phyloP scores from a whole-genome alignment of 2,113 vertebrate species.

The Chloropsis hardwickii region DNA sequence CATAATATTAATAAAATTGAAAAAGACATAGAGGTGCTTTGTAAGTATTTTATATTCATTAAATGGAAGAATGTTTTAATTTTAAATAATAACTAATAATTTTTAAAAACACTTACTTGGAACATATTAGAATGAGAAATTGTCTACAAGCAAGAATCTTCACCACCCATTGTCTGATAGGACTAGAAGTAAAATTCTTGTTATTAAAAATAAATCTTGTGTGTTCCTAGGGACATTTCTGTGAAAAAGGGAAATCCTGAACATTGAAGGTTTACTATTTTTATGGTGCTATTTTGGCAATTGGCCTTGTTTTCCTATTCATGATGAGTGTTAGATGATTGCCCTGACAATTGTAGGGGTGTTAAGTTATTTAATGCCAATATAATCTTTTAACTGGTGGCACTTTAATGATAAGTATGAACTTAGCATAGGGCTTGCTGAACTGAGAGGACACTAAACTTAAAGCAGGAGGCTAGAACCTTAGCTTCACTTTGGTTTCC shows the following conservation, averaged over 20 bases:
- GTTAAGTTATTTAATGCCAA: background rate
- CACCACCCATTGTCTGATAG: background rate
- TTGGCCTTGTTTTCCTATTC: background rate
- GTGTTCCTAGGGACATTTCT: background rate
- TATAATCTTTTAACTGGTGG: background rate
- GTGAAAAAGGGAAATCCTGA: conserved; percentile 9
- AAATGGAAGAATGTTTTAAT: background rate
- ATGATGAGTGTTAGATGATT: background rate
- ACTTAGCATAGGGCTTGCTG: background rate
- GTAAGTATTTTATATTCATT: background rate
- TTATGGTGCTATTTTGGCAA: background rate
- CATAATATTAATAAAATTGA: background rate
- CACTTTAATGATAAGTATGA: background rate
- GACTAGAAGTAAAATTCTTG: background rate
- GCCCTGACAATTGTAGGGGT: background rate
- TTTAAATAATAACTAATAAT: background rate
- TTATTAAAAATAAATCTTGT: background rate
- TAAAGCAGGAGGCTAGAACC: background rate
- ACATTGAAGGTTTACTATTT: background rate
- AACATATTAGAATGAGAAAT: background rate
- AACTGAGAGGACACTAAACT: background rate
- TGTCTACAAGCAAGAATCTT: background rate
- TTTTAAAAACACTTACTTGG: background rate
- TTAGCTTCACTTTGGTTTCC: conserved; percentile 4
- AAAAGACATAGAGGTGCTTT: background rate